phyloP scores from a whole-genome alignment of 2,888 invertebrate species.

The Aleiodes alternator region DNA sequence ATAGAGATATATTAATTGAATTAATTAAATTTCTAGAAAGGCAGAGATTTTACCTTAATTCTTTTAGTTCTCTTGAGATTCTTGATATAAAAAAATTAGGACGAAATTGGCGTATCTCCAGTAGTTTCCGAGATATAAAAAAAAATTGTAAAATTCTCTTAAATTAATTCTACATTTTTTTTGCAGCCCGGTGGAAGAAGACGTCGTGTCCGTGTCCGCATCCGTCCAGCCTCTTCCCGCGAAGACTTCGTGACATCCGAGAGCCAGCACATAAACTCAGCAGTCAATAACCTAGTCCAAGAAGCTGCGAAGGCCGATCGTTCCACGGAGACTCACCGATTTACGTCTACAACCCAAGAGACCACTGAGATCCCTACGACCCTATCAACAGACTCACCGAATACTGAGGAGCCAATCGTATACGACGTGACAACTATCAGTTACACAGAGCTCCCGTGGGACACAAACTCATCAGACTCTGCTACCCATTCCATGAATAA shows the following conservation, averaged over 20 bases:
- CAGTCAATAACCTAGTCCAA: constrained; percentile 65
- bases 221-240: constrained; percentile 79
- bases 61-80: too few species aligned
- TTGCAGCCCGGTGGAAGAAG: constrained; percentile 73
- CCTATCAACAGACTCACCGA: constrained; percentile 13
- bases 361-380: constrained; percentile 52
- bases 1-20: not conserved
- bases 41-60: too few species aligned
- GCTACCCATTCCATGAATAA: constrained; percentile 7
- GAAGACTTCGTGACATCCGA: constrained; percentile 88
- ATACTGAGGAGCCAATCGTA: constrained; percentile 56
- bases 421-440: constrained; percentile 50
- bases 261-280: constrained; percentile 82
- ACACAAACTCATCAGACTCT: constrained; percentile 21
- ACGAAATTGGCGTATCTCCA: not conserved
- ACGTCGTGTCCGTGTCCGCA: constrained; percentile 86
- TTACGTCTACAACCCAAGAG: constrained; percentile 26
- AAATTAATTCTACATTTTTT: too few species aligned
- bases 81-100: too few species aligned
- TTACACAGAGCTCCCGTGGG: constrained; percentile 39
- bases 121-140: not conserved
- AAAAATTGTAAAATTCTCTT: not conserved
- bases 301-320: constrained; percentile 57
- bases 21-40: not conserved
- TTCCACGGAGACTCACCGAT: constrained; percentile 35